These are phyloP conservation scores for Myiozetetes cayanensis DNA, from an alignment of 2,113 vertebrate species.

Conservation along the genomic window DNA sequence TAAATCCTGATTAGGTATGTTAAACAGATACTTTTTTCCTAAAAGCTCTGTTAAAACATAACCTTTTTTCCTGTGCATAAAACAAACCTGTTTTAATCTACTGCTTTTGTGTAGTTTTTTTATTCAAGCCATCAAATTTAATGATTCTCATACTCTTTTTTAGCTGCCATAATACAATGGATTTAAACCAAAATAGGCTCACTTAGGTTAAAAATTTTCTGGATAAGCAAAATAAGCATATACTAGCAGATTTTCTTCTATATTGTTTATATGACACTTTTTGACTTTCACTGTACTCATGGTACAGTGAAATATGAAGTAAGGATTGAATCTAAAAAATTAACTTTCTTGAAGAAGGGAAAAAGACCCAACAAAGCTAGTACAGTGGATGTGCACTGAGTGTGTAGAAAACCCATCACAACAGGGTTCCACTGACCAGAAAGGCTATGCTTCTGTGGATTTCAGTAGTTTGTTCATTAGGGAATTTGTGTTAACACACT, in stretches of 20 bases:
- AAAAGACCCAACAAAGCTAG: not conserved
- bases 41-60: not conserved
- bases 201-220: slow-evolving; percentile 28
- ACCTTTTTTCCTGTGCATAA: not conserved
- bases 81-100: not conserved
- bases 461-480: not conserved
- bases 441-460: not conserved
- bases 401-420: not conserved
- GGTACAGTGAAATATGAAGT: not conserved
- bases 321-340: not conserved
- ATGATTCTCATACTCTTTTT: slow-evolving; percentile 23
- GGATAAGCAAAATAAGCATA: not conserved
- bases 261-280: not conserved
- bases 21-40: slow-evolving; percentile 6
- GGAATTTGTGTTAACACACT: not conserved
- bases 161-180: not conserved
- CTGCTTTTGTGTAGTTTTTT: slow-evolving; percentile 32
- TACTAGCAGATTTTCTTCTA: not conserved
- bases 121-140: slow-evolving; percentile 55
- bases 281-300: not conserved
- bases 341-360: not conserved
- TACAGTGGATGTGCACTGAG: not conserved
- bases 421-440: not conserved
- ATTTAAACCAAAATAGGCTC: slow-evolving; percentile 35
- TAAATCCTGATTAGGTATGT: slow-evolving; percentile 26